phyloP scores from a whole-genome alignment of 2,888 invertebrate species.

The Apamea crenata region DNA sequence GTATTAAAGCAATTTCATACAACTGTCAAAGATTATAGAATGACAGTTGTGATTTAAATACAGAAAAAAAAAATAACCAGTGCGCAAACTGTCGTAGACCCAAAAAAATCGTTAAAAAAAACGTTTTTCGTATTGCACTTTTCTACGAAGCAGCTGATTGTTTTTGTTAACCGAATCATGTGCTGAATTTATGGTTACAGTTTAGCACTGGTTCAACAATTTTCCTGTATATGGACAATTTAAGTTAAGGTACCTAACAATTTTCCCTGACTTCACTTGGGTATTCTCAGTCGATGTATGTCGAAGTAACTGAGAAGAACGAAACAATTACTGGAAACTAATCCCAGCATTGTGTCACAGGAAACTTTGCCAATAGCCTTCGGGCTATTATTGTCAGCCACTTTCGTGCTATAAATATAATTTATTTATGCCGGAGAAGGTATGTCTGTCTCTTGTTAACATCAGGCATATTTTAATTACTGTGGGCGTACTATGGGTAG shows the following conservation, averaged over 20 bases:
- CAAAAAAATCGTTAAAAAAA: no score
- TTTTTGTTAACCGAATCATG: neutral
- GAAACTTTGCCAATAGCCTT: neutral
- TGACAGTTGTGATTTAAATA: no score
- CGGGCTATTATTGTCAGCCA: neutral
- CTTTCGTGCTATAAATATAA: neutral
- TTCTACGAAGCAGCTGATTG: neutral
- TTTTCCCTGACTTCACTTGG: neutral
- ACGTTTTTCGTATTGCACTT: neutral
- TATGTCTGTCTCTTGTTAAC: no score
- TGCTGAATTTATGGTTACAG: neutral
- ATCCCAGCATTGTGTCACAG: no score
- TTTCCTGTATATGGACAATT: neutral
- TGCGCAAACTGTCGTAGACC: neutral
- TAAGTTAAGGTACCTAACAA: neutral
- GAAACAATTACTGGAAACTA: neutral
- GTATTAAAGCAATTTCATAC: no score
- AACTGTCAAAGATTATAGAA: neutral
- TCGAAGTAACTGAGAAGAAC: neutral
- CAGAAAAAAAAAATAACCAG: no score
- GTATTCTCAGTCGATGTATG: neutral
- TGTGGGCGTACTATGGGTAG: no score
- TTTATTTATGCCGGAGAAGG: no score
- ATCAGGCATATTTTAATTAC: no score
- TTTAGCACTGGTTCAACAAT: neutral